Conservation (phyloP, 2,113 vertebrate species). For the Eublepharis macularius region DNA sequence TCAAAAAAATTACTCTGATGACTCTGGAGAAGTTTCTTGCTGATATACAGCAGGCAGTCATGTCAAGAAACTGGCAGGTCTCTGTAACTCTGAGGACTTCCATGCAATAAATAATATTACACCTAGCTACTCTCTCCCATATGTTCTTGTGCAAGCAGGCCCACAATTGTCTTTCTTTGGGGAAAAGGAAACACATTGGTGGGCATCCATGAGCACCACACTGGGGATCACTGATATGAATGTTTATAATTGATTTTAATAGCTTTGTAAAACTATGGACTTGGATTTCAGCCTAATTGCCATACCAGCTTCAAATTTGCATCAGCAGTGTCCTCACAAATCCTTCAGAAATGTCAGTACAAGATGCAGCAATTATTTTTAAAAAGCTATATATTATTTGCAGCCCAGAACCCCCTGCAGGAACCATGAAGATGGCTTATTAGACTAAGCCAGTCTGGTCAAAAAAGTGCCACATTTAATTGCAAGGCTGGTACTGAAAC, state of each 20-base stretch:
- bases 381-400: constrained; percentile 24
- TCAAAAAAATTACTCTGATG: too few relatives aligned
- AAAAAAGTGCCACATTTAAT: neutral
- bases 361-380: constrained; percentile 49
- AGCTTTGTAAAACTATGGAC: neutral
- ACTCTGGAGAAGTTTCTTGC: too few relatives aligned
- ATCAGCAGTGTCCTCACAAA: constrained; percentile 69
- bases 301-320: constrained; percentile 63
- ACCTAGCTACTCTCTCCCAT: too few relatives aligned
- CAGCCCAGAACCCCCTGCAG: constrained; percentile 35
- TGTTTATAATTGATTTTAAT: neutral
- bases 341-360: constrained; percentile 66
- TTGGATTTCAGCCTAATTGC: constrained; percentile 28
- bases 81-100: too few relatives aligned
- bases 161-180: too few relatives aligned
- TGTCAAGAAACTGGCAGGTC: too few relatives aligned
- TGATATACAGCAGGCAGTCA: too few relatives aligned
- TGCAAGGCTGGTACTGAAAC: neutral
- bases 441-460: neutral
- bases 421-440: constrained; percentile 8
- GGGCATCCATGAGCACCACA: too few relatives aligned
- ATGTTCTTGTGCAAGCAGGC: too few relatives aligned
- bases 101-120: too few relatives aligned
- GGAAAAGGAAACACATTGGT: too few relatives aligned
- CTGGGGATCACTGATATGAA: too few relatives aligned